Base-by-base conservation (phyloP, 2,797 vertebrate species). In the Hippoglossus hippoglossus region DNA sequence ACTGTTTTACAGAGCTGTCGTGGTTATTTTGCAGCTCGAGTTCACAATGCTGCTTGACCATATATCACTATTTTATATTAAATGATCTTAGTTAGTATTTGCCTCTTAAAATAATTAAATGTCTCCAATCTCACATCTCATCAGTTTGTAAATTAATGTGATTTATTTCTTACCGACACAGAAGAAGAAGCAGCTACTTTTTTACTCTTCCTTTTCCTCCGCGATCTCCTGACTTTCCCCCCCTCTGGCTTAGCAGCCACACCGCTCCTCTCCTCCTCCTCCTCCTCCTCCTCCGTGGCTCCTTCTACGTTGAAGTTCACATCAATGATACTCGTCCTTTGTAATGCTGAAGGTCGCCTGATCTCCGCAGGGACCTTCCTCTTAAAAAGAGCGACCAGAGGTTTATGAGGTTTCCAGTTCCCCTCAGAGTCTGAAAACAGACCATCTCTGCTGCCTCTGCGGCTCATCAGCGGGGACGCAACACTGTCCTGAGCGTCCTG, bases 261-360 rank as follows among this genome's bases (percentile, higher is more conserved):
- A 9, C 84, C 77, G 16, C 53, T 80, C 56, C 87, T 88, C 51
- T 68, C 78, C 24, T 68, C 60, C 12, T 66, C 54, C 19, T 46
- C 41, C 50, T 91, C 89, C 53, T 75, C 81, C 13, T 66, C 53
- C 16, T 50, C 72, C 44, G 28, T 77, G 1, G 53, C 51, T 62
- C 13, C 85, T 18, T 86, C 87, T 36, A 82, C 47, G 44, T 93
- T 91, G 62, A 93, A 92, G 81, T 89, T 91, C 61, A 94, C 68
- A 25, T 93, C 89, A 2, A 92, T 92, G 77, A 92, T 78, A 74
- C 79, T 92, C 13, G 85, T 86, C 26, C 91, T 82, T 5, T 70
- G 64, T 15, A 87, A 82, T 0, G 86, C 87, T 2, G 77, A 67
- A 5, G 86, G 75, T 19, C 71, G 81, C 6, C 82, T 83, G 49